These are phyloP conservation scores for Tetragnatha versicolor DNA, from an alignment of 1,140 invertebrate species.

Conservation along the genomic window DNA sequence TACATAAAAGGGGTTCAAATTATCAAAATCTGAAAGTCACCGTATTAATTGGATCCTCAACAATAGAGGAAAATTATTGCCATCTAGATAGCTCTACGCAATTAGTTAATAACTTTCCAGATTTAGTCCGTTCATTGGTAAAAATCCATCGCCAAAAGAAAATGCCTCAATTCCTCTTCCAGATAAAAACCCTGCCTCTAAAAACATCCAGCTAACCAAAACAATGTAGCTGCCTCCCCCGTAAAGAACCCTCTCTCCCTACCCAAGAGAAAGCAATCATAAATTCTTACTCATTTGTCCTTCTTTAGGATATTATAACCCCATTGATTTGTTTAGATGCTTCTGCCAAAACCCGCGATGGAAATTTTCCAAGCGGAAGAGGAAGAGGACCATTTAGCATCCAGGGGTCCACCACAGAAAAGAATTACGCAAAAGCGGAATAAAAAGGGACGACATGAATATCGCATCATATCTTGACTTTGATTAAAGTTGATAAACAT, in stretches of 20 bases:
- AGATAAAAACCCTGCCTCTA: background rate
- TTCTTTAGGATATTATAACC: conserved; percentile 30
- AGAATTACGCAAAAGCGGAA: background rate
- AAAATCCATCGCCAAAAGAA: too few species aligned
- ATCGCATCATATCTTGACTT: conserved; percentile 39
- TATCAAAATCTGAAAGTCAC: too few species aligned
- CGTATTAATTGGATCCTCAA: too few species aligned
- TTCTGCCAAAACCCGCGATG: conserved; percentile 38
- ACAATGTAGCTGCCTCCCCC: background rate
- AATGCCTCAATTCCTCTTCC: too few species aligned
- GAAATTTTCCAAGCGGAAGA: conserved; percentile 29
- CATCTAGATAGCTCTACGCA: too few species aligned
- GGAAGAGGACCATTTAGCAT: conserved; percentile 33
- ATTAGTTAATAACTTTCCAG: too few species aligned
- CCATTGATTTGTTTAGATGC: conserved; percentile 27
- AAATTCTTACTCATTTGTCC: conserved; percentile 30
- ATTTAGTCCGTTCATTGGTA: too few species aligned
- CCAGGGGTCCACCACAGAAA: background rate
- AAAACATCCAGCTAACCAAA: background rate
- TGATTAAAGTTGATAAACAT: conserved; percentile 53
- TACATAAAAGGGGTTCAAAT: too few species aligned
- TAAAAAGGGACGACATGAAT: conserved; percentile 16
- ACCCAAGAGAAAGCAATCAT: background rate
- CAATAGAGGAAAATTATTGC: too few species aligned
- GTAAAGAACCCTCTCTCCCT: background rate